Base-by-base conservation (phyloP, 2,113 vertebrate species). In the Rhombomys opimus region DNA sequence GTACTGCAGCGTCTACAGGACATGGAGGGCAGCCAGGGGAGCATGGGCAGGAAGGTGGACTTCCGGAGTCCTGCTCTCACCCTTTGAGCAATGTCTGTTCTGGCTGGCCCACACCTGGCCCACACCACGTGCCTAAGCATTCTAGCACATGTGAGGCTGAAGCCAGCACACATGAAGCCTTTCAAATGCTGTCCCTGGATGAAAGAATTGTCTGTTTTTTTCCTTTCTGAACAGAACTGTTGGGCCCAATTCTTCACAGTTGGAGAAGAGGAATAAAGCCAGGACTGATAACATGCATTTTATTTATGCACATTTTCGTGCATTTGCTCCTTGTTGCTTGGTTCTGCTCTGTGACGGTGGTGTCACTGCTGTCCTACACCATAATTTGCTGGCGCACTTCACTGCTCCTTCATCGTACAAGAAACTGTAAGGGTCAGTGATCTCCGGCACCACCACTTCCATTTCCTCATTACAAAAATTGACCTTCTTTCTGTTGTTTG, bases 381-480 rank as follows among this genome's bases (percentile, higher is more conserved):
- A 68, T 98, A 98, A 99, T 99, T 99, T 98, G 97, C 97, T 52
- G 35, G 96, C 93, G 94, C 97, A 95, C 97, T 98, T 97, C 97
- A 93, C 89, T 97, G 96, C 96, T 98, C 97, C 98, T 98, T 98
- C 97, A 89, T 94, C 90, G 25, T 38, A 95, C 98, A 98, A 97
- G 97, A 98, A 98, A 98, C 98, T 81, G 97, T 96, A 98, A 99
- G 98, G 98, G 98, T 98, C 98, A 98, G 98, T 0, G 94, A 98
- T 98, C 98, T 98, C 97, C 92, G 88, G 97, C 78, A 96, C 97
- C 97, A 96, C 98, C 98, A 98, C 98, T 98, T 99, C 98, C 98
- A 99, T 99, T 99, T 99, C 98, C 98, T 98, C 98, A 98, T 99
- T 99, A 99, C 97, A 98, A 98, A 98, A 98, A 99, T 99, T 99